These are phyloP conservation scores for Lordiphosa mommai DNA, from an alignment of 1,140 invertebrate species.

Conservation along the genomic window DNA sequence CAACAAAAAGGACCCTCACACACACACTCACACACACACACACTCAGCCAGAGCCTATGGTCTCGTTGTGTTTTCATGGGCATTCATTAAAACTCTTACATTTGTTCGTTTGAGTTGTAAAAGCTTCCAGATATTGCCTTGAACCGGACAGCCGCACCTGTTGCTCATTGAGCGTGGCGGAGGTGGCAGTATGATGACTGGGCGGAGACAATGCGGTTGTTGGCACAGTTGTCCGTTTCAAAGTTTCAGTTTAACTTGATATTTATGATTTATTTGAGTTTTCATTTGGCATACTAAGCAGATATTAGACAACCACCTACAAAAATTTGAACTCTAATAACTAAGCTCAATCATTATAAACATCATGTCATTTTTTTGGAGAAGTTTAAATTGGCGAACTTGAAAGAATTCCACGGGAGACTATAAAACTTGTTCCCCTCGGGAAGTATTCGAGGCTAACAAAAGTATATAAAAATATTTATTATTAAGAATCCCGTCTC, in stretches of 20 bases:
- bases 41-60: slow-evolving; percentile 5
- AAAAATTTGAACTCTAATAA: too few species aligned
- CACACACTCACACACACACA: neutral
- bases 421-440: too few species aligned
- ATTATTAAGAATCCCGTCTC: too few species aligned
- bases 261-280: slow-evolving; percentile 7
- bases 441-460: too few species aligned
- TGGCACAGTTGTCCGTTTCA: slow-evolving; percentile 25
- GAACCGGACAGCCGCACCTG: slow-evolving; percentile 43
- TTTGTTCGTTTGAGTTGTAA: slow-evolving; percentile 28
- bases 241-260: slow-evolving; percentile 3
- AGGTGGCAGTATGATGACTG: neutral
- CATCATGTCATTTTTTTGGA: too few species aligned
- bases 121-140: slow-evolving; percentile 39
- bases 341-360: too few species aligned
- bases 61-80: slow-evolving; percentile 25
- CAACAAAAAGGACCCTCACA: slow-evolving; percentile 49
- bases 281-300: too few species aligned
- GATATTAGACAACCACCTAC: too few species aligned
- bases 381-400: too few species aligned
- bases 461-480: too few species aligned
- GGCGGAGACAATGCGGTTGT: slow-evolving; percentile 17
- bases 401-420: too few species aligned
- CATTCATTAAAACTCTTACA: slow-evolving; percentile 53
- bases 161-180: slow-evolving; percentile 30